Conservation (phyloP, 2,888 invertebrate genomes). For the Exephanes ischioxanthus region DNA sequence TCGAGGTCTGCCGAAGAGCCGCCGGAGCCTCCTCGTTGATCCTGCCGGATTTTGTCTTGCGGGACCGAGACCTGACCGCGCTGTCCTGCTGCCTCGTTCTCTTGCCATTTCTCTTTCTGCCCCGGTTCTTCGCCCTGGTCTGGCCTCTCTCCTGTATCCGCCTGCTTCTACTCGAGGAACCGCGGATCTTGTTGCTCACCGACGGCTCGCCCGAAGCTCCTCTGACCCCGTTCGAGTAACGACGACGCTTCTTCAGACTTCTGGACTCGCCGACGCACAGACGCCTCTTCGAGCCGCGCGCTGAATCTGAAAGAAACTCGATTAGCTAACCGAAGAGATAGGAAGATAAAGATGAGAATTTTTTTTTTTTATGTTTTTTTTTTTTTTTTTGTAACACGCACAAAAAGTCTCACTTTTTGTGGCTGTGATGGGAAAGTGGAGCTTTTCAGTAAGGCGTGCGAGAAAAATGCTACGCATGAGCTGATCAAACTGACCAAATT, state of each 20-base stretch:
- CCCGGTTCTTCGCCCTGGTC: conserved; percentile 72
- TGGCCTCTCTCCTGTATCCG: conserved; percentile 61
- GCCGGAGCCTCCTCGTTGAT: conserved; percentile 32
- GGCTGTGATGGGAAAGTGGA: too few relatives aligned
- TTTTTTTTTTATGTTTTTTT: not conserved
- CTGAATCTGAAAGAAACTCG: conserved; percentile 30
- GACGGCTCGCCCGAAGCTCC: conserved; percentile 48
- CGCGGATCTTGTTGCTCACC: conserved; percentile 67
- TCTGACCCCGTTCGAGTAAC: conserved; percentile 65
- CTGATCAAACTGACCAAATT: too few relatives aligned
- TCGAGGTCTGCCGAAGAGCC: conserved; percentile 30
- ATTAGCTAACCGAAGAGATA: not conserved
- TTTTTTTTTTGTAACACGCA: not conserved
- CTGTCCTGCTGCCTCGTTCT: conserved; percentile 56
- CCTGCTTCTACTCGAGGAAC: conserved; percentile 67
- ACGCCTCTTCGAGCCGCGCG: conserved; percentile 55
- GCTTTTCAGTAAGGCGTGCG: too few relatives aligned
- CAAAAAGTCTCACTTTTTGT: too few relatives aligned
- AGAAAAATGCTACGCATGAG: too few relatives aligned
- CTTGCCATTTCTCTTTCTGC: conserved; percentile 71
- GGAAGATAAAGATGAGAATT: not conserved
- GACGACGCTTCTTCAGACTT: conserved; percentile 59
- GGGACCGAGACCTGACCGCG: conserved; percentile 31
- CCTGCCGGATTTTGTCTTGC: conserved; percentile 49
- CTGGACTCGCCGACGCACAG: conserved; percentile 40